Evolutionary conservation across 1,140 invertebrate genomes (phyloP).

Genomic region (Drosophila athabasca): DNA sequence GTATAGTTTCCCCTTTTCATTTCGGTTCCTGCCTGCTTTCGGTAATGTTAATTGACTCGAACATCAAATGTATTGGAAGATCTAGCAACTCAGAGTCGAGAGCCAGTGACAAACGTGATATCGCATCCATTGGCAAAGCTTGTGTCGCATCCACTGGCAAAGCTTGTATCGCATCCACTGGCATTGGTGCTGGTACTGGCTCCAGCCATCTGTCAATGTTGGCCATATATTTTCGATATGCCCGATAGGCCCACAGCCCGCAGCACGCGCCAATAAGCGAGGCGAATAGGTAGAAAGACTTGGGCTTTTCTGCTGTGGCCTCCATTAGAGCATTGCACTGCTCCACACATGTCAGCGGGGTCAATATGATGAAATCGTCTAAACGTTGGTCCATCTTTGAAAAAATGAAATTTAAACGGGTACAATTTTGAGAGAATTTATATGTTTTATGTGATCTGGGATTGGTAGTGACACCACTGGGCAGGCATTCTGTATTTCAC

Average conservation of each 20-base stretch:
- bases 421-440: constrained; percentile 28
- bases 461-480: neutral
- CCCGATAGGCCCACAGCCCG: constrained; percentile 20
- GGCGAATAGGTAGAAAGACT: constrained; percentile 13
- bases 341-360: constrained; percentile 34
- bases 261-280: constrained; percentile 35
- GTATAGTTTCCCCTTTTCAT: neutral
- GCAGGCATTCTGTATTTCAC: neutral
- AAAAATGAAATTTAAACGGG: neutral
- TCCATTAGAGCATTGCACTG: constrained; percentile 23
- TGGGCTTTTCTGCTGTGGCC: neutral
- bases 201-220: neutral
- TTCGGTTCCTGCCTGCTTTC: constrained; percentile 1
- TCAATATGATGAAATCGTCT: constrained; percentile 41
- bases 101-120: too few relatives aligned
- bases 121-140: too few relatives aligned
- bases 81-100: too few relatives aligned
- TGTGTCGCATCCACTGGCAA: too few relatives aligned
- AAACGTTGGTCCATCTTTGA: constrained; percentile 12
- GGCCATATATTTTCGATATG: constrained; percentile 2
- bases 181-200: neutral
- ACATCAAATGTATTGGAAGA: too few relatives aligned
- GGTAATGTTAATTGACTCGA: neutral
- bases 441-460: neutral
- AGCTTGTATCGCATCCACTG: too few relatives aligned